Evolutionary conservation across 2,113 vertebrate genomes (phyloP).

Genomic region (Ophiodon elongatus): DNA sequence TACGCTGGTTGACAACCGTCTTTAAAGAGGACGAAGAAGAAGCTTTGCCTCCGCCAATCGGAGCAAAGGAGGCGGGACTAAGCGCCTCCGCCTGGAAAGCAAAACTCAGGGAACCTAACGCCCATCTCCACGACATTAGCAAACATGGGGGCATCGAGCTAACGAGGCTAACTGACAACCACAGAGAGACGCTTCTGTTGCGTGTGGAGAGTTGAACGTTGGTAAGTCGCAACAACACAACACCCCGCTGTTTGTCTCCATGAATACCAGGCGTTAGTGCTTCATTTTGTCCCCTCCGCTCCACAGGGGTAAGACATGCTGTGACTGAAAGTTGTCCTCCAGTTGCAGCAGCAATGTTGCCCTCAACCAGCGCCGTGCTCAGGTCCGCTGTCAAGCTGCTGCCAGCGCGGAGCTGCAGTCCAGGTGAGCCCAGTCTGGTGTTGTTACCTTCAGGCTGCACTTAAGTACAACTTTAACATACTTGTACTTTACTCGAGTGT

Average conservation of each 20-base stretch:
- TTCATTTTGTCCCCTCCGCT: not conserved
- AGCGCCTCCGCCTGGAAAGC: conserved; percentile 19
- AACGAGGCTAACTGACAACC: conserved; percentile 5
- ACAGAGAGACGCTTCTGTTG: not conserved
- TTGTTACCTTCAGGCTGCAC: not conserved
- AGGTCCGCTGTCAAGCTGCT: conserved; percentile 58
- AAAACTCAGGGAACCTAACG: conserved; percentile 52
- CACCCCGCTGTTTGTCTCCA: not conserved
- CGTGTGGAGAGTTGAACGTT: too few species aligned
- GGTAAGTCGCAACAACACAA: not conserved
- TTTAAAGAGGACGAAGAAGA: not conserved
- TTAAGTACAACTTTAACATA: not conserved
- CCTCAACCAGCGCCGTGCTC: conserved; percentile 32
- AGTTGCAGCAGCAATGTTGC: conserved; percentile 69
- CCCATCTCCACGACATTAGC: not conserved
- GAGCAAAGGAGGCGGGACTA: too few species aligned
- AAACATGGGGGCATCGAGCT: conserved; percentile 14
- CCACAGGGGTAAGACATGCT: conserved; percentile 36
- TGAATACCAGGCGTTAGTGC: not conserved
- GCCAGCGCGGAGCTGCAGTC: conserved; percentile 42
- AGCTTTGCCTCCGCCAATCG: not conserved
- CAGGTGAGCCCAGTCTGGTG: conserved; percentile 61
- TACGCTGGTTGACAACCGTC: not conserved
- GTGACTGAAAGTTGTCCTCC: conserved; percentile 52
- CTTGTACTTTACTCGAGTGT: not conserved